Evolutionary conservation across 1,140 invertebrate species (phyloP).

Genomic region (Chrysomallon squamiferum): DNA sequence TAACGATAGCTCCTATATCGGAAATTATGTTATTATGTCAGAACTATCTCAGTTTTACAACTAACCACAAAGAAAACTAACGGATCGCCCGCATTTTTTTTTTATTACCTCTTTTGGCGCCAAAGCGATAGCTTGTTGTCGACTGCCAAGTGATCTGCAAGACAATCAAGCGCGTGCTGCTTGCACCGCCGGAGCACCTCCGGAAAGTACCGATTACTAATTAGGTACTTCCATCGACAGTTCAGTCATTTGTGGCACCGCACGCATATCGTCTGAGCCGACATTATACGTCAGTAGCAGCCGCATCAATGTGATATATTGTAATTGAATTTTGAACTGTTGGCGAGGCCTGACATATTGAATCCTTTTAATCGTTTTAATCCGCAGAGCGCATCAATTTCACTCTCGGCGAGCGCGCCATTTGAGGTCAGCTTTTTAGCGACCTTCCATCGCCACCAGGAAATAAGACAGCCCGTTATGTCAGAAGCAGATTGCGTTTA

Average conservation of each 20-base stretch:
- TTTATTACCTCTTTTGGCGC: too few relatives aligned
- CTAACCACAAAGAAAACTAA: too few relatives aligned
- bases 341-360: constrained; percentile 26
- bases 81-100: too few relatives aligned
- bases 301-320: constrained; percentile 26
- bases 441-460: constrained; percentile 9
- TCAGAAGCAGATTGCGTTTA: constrained; percentile 28
- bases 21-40: too few relatives aligned
- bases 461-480: constrained; percentile 25
- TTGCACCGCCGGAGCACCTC: too few relatives aligned
- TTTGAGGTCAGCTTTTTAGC: constrained; percentile 3
- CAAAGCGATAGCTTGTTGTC: too few relatives aligned
- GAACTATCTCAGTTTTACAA: too few relatives aligned
- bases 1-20: too few relatives aligned
- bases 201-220: neutral
- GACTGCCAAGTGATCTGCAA: too few relatives aligned
- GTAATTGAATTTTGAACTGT: constrained; percentile 35
- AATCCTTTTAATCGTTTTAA: constrained; percentile 24
- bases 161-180: too few relatives aligned
- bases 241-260: neutral
- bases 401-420: constrained; percentile 7
- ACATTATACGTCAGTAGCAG: constrained; percentile 20
- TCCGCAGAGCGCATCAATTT: constrained; percentile 14
- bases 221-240: neutral
- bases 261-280: constrained; percentile 1